Evolutionary conservation across 2,888 invertebrate genomes (phyloP), one percentile per base, ranked within the genome.

Genomic region (Pasiphila rectangulata): DNA sequence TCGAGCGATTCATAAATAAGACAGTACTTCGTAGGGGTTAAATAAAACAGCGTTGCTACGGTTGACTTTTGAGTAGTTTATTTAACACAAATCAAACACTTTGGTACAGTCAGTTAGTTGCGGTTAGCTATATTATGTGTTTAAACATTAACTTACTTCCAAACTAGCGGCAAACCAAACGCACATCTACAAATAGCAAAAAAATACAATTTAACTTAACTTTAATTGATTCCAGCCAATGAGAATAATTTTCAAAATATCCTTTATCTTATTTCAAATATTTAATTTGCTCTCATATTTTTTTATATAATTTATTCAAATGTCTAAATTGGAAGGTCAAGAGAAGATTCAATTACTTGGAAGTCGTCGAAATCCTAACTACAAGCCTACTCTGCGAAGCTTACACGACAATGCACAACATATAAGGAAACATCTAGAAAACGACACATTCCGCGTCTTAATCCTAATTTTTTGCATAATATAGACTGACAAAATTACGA

Each of bases 71-170:
- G 84, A 84, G 79, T 89, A 87, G 75, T 89, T 86, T 86, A 88
- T 89, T 89, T 78, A 88, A 87, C 82, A 88, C 86, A 89, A 87
- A 83, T 86, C 85, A 85, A 89, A 88, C 86, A 87, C 89, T 89
- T 89, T 89, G 89, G 89, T 89, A 89, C 87, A 87, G 83, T 85
- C 77, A 77, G 80, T 85, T 83, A 80, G 79, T 79, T 79, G 84
- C 76, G 74, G 73, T 76, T 70, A 79, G 81, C 81, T 70, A 72
- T 74, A 69, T 75, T 70, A 72, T 69, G 72, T 75, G 63, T 66
- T 64, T 71, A 67, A 69, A 63, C 64, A 71, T 63, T 59, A 63
- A 67, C 61, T 64, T 65, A 69, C 64, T 63, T 65, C 60, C 65
- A 70, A n/a, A 68, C 57, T 74, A 76, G 77, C 81, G 59, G 77